Conservation (phyloP, 2,888 invertebrate genomes). For the Dasysyrphus albostriatus region DNA sequence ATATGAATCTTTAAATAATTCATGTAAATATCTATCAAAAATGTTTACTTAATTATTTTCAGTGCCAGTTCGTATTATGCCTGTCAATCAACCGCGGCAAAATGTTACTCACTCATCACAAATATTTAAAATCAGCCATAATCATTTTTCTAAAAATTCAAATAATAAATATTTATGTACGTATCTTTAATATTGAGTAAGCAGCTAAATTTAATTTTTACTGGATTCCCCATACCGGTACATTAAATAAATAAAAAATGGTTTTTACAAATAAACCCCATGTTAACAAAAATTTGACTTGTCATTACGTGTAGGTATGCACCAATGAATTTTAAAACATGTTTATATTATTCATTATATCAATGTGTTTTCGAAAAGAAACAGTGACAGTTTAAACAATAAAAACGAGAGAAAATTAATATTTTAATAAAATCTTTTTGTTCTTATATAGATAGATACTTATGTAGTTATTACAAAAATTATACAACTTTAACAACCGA, state of each 20-base stretch:
- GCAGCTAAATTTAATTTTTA: background rate
- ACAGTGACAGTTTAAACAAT: background rate
- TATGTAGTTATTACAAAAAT: conserved; percentile 18
- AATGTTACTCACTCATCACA: background rate
- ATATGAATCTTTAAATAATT: too few species aligned
- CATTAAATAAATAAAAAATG: conserved; percentile 11
- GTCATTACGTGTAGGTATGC: background rate
- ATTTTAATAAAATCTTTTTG: background rate
- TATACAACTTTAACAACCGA: conserved; percentile 4
- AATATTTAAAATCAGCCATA: background rate
- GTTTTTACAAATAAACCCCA: background rate
- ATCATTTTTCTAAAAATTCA: background rate
- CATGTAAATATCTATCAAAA: background rate
- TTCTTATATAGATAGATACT: conserved; percentile 4
- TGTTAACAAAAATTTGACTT: background rate
- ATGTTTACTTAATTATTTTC: background rate
- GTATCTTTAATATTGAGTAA: background rate
- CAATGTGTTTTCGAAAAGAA: background rate
- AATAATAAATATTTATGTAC: conserved; percentile 5
- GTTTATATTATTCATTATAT: background rate
- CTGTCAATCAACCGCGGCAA: background rate
- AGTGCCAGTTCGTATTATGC: background rate
- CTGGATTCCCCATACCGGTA: background rate
- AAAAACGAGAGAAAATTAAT: background rate
- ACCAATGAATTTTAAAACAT: background rate